Conservation (phyloP, 2,113 vertebrate species). For the Notechis scutatus region DNA sequence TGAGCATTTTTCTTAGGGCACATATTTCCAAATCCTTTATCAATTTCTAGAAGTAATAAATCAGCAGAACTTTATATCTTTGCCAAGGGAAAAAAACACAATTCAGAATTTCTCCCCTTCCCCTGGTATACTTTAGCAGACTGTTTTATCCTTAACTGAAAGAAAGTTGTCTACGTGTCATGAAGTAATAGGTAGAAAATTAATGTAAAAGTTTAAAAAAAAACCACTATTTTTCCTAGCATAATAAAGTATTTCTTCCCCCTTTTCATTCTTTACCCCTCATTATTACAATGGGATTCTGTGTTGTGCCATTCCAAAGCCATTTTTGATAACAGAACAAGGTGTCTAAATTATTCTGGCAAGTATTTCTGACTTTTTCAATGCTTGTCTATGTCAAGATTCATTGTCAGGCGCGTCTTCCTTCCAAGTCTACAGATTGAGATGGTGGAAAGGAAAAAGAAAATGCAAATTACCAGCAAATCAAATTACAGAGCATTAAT, state of each 20-base stretch:
- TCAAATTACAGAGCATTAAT: conserved; percentile 52
- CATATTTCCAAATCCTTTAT: background rate
- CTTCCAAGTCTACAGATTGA: conserved; percentile 33
- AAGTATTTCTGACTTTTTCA: conserved; percentile 47
- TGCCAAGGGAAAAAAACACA: background rate
- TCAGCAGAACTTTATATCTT: conserved; percentile 8
- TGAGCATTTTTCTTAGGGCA: background rate
- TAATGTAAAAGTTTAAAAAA: background rate
- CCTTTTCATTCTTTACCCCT: no score
- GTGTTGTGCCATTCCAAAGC: background rate
- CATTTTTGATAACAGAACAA: conserved; percentile 19
- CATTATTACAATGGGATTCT: conserved; percentile 21
- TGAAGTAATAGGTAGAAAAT: background rate
- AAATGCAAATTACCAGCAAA: conserved; percentile 40
- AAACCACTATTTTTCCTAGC: background rate
- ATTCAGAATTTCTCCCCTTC: no score
- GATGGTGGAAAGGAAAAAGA: conserved; percentile 15
- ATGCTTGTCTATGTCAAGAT: conserved; percentile 31
- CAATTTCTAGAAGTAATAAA: conserved; percentile 21
- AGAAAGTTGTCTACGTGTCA: background rate
- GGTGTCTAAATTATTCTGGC: conserved; percentile 35
- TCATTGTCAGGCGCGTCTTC: conserved; percentile 35
- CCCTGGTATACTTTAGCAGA: background rate
- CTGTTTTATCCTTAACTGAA: background rate
- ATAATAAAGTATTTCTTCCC: background rate